Percentiles rank a stretch among this genome's conserved stretches.
Evolutionary conservation across 2,797 vertebrate species (phyloP).

Genomic region (Sciaenops ocellatus): DNA sequence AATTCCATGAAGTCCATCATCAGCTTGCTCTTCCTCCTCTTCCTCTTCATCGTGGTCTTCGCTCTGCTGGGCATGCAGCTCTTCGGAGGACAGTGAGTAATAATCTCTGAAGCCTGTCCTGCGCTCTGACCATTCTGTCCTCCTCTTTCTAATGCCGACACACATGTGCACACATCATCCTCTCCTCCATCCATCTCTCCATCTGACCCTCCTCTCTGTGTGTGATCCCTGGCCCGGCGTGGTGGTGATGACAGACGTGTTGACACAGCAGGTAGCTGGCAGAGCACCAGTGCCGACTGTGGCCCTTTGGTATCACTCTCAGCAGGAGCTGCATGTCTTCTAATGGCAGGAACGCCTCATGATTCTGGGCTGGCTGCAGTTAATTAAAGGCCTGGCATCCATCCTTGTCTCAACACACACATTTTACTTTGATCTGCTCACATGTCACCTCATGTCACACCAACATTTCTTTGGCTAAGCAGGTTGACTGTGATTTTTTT

Average conservation of each 20-base stretch:
- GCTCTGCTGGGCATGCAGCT: constrained; percentile 99
- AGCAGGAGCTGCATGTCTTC: constrained; percentile 65
- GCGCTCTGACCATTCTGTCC: background rate
- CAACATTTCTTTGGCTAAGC: background rate
- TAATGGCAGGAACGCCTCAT: constrained; percentile 71
- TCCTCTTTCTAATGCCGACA: background rate
- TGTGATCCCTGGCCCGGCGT: constrained; percentile 52
- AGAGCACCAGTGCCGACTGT: constrained; percentile 55
- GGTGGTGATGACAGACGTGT: constrained; percentile 58
- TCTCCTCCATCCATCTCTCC: constrained; percentile 11
- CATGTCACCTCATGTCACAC: constrained; percentile 6
- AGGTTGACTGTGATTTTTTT: background rate
- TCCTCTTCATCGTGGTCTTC: constrained; percentile 98
- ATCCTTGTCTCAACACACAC: constrained; percentile 34
- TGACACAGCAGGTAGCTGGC: constrained; percentile 71
- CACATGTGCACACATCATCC: constrained; percentile 4
- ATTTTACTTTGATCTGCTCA: constrained; percentile 2
- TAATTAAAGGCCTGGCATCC: constrained; percentile 62
- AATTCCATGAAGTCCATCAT: constrained; percentile 99
- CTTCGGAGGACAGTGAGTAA: constrained; percentile 96
- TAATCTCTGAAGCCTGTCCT: constrained; percentile 45
- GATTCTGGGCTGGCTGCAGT: constrained; percentile 53
- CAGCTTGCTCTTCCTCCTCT: constrained; percentile 97
- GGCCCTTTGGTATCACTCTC: constrained; percentile 72
- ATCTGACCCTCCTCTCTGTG: constrained; percentile 38